Base-by-base conservation (phyloP, 2,113 vertebrate genomes). In the Carassius carassius region DNA sequence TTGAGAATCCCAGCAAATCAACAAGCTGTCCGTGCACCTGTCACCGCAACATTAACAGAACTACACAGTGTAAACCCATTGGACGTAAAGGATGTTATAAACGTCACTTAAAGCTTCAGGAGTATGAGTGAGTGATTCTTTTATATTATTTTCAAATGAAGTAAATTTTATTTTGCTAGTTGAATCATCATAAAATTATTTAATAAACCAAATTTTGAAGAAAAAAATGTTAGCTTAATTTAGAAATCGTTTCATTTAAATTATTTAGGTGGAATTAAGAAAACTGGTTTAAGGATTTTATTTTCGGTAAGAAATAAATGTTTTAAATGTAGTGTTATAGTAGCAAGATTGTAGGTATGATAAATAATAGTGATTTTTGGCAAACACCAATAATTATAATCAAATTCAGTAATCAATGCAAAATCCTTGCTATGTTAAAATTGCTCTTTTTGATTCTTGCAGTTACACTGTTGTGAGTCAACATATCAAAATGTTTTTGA, bases 391-490 rank as follows among this genome's bases (percentile, higher is more conserved):
- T 25, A 63, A 25, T 63, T 13, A 14, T 63, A 12, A 62, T 13
- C n/a, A 25, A 4, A 25, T 13, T 72, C 21, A 35, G 41, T 63
- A 54, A 11, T 23, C 23, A 3, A 3, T 47, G 67, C 49, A 7
- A 9, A 7, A 62, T 37, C 10, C 5, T 41, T 63, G 3, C 9
- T 73, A 10, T 79, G n/a, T 3, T 79, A 32, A 78, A 74, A 62
- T 76, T 54, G 6, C 32, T 86, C 10, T 84, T 47, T 13, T 19
- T 7, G 1, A 29, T 21, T 67, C 2, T 75, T 72, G 1, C 89
- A 96, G 96, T 89, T 97, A 96, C 84, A 89, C 88, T 0, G 85
- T 37, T 0, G 94, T 97, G 37, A 95, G 90, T 70, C 83, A 92
- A 0, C 86, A 91, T 56, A 93, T 95, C 41, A 89, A 87, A 0